Evolutionary conservation across 2,113 vertebrate species (phyloP).

Genomic region (Thymallus thymallus): DNA sequence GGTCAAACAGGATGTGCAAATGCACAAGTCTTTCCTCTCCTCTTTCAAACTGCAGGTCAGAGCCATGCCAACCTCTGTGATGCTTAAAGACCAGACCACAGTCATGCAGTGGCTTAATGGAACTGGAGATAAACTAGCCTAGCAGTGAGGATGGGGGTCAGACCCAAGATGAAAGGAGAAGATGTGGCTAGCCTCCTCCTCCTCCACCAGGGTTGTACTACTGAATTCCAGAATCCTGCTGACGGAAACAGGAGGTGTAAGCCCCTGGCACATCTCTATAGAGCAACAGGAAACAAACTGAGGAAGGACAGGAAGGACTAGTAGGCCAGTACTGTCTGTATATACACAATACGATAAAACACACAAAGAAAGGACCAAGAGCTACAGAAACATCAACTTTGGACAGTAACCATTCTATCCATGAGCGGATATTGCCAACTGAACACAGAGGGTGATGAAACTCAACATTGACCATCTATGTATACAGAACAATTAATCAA

Average conservation of each 20-base stretch:
- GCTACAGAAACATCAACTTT: neutral
- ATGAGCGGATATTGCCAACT: neutral
- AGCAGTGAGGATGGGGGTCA: constrained; percentile 2
- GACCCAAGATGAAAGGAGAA: neutral
- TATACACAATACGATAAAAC: neutral
- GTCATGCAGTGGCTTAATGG: neutral
- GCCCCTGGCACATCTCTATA: neutral
- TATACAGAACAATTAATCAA: neutral
- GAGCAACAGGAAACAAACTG: neutral
- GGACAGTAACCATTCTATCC: neutral
- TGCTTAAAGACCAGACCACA: constrained; percentile 1
- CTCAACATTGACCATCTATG: too few relatives aligned
- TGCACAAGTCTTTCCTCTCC: neutral
- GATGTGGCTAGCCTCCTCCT: constrained; percentile 8
- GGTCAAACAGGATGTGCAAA: constrained; percentile 6
- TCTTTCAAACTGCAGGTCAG: constrained; percentile 14
- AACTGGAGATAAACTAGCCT: neutral
- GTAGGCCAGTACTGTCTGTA: too few relatives aligned
- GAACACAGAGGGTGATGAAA: neutral
- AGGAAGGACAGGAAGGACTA: constrained; percentile 21
- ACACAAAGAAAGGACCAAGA: neutral
- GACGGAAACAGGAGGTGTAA: constrained; percentile 4
- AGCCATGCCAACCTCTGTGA: neutral
- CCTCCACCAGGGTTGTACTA: constrained; percentile 7
- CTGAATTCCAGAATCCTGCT: constrained; percentile 11